These are phyloP conservation scores for Collichthys lucidus DNA, from an alignment of 2,113 vertebrate species.

Conservation along the genomic window DNA sequence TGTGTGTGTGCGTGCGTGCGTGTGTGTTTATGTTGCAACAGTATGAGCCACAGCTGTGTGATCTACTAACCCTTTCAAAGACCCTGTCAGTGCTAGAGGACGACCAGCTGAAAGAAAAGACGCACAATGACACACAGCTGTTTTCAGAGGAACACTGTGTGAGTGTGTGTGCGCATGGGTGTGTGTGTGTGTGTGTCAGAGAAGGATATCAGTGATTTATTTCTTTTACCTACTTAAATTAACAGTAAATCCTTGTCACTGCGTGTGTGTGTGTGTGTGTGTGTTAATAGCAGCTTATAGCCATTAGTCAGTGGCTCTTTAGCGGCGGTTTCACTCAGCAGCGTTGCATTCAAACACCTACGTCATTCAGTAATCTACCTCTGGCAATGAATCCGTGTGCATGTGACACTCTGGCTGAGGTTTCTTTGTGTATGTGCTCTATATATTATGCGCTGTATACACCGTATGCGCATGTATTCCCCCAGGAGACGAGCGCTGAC, in stretches of 20 bases:
- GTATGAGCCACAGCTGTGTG: conserved; percentile 67
- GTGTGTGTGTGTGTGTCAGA: not conserved
- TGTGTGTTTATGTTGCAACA: conserved; percentile 53
- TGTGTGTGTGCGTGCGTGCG: conserved; percentile 29
- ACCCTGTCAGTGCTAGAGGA: conserved; percentile 55
- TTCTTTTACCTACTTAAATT: conserved; percentile 7
- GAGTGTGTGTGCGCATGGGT: not conserved
- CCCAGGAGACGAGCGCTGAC: conserved; percentile 8
- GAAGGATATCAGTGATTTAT: conserved; percentile 15
- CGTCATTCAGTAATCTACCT: conserved; percentile 45
- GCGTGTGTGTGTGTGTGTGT: not conserved
- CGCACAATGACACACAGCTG: conserved; percentile 64
- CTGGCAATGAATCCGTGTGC: conserved; percentile 14
- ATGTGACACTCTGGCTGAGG: too few species aligned
- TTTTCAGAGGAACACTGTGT: conserved; percentile 27
- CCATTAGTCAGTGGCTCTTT: conserved; percentile 45
- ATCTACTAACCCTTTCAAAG: conserved; percentile 60
- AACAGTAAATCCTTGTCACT: not conserved
- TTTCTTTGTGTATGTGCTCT: conserved; percentile 20
- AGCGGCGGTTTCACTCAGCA: conserved; percentile 45
- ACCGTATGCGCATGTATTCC: not conserved
- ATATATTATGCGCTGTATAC: not conserved
- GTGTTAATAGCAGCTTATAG: conserved; percentile 35
- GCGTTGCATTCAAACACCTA: conserved; percentile 29
- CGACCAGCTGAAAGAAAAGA: conserved; percentile 66